Evolutionary conservation across 92 coral and sea anemone species (phyloP), one percentile per base, ranked within the genome.

Genomic region (Anthopleura xanthogrammica): DNA sequence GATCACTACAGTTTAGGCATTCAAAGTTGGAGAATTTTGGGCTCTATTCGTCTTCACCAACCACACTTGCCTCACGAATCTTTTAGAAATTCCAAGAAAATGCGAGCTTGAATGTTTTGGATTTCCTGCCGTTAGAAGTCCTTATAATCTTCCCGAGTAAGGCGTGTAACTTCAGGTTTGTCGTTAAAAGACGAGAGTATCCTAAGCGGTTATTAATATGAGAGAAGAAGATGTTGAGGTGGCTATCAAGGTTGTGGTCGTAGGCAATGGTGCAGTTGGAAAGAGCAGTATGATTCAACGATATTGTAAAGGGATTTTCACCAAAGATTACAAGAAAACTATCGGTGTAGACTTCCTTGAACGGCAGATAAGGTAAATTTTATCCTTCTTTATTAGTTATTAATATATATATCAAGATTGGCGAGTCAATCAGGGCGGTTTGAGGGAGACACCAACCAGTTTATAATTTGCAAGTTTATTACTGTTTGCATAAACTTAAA

Each of bases 201-300:
- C 20, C 62, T 29, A 73, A 74, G 68, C 23, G 40, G 29, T 50
- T 41, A 75, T 64, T 54, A 89, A 16, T 60, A 96, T 96, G 99
- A 88, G 97, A 16, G 99, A 96, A 80, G 99, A 96, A 87, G 99
- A 96, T 90, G 99, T 96, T n/a, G 99, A 96, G 85, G 98, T 95
- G 17, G 99, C 99, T 72, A 96, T 96, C 75, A 96, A 96, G 80
- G 99, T 96, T 2, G 99, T 96, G 72, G 98, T 96, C 52, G 99
- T 96, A 23, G 99, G 99, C 12, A 96, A 96, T 89, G 99, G 99
- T 64, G 99, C 99, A 39, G 99, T 96, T 36, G 99, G 99, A 0
- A 96, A 96, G 54, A 96, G 99, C 81, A 96, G 99, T 39, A 96
- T 96, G 99, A 96, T 96, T 58, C 99, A 96, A 82, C 87, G 99